A percentile compares a stretch with the other conserved stretches of the same genome.
Conservation (phyloP, 2,113 vertebrate genomes). For the Quiscalus mexicanus region DNA sequence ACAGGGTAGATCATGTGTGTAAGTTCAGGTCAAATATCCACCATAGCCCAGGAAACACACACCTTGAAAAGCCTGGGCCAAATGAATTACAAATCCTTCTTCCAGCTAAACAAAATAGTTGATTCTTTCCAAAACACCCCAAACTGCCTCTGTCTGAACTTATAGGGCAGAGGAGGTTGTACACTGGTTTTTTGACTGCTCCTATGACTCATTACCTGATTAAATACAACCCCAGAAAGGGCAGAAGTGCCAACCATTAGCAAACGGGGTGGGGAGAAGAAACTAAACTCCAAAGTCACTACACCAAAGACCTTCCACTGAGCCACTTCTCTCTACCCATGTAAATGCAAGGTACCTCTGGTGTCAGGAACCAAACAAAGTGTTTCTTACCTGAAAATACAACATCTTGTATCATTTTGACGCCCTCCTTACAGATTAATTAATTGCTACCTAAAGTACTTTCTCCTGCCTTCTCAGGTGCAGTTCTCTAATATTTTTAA, state of each 20-base stretch:
- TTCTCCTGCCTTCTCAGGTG: neutral
- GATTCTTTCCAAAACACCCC: neutral
- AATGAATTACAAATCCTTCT: neutral
- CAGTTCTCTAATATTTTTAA: neutral
- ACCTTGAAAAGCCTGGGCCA: neutral
- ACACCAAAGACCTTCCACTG: neutral
- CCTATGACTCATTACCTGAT: neutral
- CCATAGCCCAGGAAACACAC: fast-evolving
- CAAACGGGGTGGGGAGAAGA: neutral
- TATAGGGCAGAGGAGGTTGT: neutral
- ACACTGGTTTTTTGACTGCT: neutral
- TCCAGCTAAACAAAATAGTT: neutral
- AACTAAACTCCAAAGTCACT: neutral
- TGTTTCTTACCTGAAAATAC: neutral
- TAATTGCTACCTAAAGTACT: neutral
- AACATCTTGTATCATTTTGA: neutral
- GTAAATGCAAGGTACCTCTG: neutral
- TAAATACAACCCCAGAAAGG: neutral
- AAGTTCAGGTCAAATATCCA: neutral
- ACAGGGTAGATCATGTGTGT: neutral
- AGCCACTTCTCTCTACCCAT: neutral
- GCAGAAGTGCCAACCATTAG: fast-evolving
- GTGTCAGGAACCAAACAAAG: neutral
- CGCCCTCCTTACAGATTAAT: neutral
- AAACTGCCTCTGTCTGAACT: neutral